A percentile compares a stretch with the other conserved stretches of the same genome.
Evolutionary conservation across 2,113 vertebrate species (phyloP).

Genomic region (Epinephelus cyanopodus): DNA sequence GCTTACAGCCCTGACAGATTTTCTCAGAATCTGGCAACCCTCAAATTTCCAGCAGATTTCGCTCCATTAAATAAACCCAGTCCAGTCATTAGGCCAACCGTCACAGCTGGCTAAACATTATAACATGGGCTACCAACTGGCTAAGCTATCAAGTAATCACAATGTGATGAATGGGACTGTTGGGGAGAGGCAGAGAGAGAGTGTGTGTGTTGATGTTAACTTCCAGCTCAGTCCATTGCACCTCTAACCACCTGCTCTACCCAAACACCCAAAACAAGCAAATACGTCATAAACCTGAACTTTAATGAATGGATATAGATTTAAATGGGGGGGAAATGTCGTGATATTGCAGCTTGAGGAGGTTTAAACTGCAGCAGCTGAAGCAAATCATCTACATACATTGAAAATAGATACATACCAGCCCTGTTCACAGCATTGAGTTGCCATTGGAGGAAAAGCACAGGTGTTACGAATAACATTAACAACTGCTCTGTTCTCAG

Average conservation of each 20-base stretch:
- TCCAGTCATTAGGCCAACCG: constrained; percentile 68
- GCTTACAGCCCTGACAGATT: constrained; percentile 54
- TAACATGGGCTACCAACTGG: constrained; percentile 68
- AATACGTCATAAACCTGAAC: constrained; percentile 26
- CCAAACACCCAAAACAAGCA: constrained; percentile 13
- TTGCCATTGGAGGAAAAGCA: neutral
- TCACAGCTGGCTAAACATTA: constrained; percentile 78
- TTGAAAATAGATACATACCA: neutral
- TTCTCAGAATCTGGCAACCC: constrained; percentile 59
- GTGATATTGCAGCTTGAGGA: neutral
- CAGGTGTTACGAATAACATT: constrained; percentile 5
- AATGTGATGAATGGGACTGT: constrained; percentile 59
- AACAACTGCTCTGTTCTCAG: neutral
- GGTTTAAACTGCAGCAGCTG: neutral
- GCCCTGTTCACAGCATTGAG: neutral
- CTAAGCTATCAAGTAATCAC: constrained; percentile 66
- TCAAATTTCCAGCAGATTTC: constrained; percentile 69
- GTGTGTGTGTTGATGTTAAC: constrained; percentile 38
- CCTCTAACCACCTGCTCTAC: constrained; percentile 46
- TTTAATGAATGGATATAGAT: constrained; percentile 1
- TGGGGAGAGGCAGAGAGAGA: constrained; percentile 4
- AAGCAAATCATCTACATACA: neutral
- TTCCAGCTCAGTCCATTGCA: constrained; percentile 23
- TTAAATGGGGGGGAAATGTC: neutral
- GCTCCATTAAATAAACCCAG: constrained; percentile 70